These are phyloP conservation scores for Crenuchus spilurus DNA, from an alignment of 2,797 vertebrate genomes.

Conservation along the genomic window DNA sequence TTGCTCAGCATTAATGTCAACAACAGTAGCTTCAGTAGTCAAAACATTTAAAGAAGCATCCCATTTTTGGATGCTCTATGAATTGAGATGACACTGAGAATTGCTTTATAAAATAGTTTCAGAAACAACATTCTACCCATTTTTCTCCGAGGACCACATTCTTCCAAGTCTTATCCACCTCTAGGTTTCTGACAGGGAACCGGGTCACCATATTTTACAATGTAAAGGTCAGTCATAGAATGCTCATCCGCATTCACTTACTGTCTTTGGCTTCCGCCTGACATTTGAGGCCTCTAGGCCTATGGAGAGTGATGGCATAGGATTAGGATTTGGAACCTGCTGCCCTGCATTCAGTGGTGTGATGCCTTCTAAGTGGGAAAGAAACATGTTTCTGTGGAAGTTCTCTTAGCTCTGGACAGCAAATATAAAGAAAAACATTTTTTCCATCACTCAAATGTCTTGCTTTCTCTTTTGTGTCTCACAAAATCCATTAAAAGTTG, in stretches of 20 bases:
- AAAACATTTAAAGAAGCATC: not conserved
- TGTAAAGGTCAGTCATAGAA: conserved; percentile 57
- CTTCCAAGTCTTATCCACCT: conserved; percentile 23
- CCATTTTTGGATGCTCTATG: not conserved
- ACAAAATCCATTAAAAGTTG: not conserved
- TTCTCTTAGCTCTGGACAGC: not conserved
- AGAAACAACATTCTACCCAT: not conserved
- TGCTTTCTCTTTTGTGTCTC: not conserved
- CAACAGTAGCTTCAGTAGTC: not conserved
- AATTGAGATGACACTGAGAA: not conserved
- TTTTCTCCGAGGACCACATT: not conserved
- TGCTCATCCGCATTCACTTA: conserved; percentile 34
- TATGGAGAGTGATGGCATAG: conserved; percentile 29
- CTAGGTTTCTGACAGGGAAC: conserved; percentile 28
- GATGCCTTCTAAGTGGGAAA: conserved; percentile 37
- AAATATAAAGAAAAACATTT: not conserved
- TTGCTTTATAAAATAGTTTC: not conserved
- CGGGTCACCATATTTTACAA: conserved; percentile 32
- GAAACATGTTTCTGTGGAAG: conserved; percentile 41
- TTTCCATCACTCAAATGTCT: not conserved
- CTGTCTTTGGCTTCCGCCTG: conserved; percentile 37
- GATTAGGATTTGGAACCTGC: conserved; percentile 12
- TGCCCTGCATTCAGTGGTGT: conserved; percentile 38
- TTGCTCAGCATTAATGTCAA: not conserved
- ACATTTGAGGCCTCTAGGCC: conserved; percentile 45